Conservation (phyloP, 2,797 vertebrate genomes). For the Spinibarbus caldwelli region DNA sequence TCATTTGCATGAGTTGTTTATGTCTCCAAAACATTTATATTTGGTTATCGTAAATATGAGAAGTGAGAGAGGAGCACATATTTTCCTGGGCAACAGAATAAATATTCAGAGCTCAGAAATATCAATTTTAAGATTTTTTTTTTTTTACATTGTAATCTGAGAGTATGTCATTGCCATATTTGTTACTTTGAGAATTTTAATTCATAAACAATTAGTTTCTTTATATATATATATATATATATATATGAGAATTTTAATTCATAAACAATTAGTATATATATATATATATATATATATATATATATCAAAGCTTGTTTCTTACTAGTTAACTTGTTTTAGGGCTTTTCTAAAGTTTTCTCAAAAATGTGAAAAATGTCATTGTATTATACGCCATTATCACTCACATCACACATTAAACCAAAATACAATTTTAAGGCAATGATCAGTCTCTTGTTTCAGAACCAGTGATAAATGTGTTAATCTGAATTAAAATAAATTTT, state of each 20-base stretch:
- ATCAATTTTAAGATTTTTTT: background rate
- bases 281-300: no score
- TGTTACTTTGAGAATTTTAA: background rate
- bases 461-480: no score
- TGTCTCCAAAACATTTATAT: background rate
- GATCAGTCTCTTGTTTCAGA: background rate
- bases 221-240: background rate
- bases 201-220: background rate
- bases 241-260: no score
- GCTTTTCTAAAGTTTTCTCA: background rate
- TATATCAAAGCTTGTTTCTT: no score
- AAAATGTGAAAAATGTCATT: background rate
- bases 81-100: background rate
- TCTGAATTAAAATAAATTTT: no score
- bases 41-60: background rate
- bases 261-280: no score
- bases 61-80: background rate
- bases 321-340: no score
- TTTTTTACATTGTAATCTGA: no score
- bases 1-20: background rate
- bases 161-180: background rate
- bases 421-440: background rate
- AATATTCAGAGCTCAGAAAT: background rate
- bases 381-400: background rate
- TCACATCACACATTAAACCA: background rate